phyloP scores from a whole-genome alignment of 2,113 vertebrate species.

The Rutilus rutilus region DNA sequence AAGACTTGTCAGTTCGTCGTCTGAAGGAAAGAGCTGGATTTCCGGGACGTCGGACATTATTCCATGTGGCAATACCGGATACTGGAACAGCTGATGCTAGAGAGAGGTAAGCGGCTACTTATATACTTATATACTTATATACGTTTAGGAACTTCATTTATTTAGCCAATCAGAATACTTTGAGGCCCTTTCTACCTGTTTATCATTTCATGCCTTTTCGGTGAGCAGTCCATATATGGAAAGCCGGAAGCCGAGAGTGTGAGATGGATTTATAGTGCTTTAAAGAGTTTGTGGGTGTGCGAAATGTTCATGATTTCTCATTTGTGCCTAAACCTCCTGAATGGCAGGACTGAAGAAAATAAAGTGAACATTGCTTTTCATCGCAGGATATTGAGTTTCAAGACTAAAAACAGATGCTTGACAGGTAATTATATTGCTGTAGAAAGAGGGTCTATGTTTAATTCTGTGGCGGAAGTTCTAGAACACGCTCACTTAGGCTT shows the following conservation, averaged over 20 bases:
- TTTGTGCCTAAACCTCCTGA: background rate
- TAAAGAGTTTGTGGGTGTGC: background rate
- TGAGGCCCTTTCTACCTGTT: background rate
- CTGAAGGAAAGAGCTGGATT: no score
- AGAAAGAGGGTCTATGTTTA: background rate
- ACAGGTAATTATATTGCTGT: background rate
- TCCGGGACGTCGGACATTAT: no score
- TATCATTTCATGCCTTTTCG: background rate
- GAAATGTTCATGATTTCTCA: background rate
- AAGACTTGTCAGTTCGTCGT: no score
- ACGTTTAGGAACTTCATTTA: no score
- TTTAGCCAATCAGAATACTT: background rate
- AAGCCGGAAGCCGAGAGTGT: background rate
- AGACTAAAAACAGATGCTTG: background rate
- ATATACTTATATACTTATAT: no score
- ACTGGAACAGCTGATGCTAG: no score
- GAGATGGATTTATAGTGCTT: background rate
- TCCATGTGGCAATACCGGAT: no score
- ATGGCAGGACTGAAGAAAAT: background rate
- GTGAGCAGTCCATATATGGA: background rate
- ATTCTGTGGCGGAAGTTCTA: background rate
- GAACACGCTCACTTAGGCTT: background rate
- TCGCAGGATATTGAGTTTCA: background rate
- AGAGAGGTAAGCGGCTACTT: no score
- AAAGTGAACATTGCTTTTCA: background rate